Percentiles rank a stretch among this genome's conserved stretches.
Conservation (phyloP, 2,888 invertebrate species). For the Pelosia muscerda region DNA sequence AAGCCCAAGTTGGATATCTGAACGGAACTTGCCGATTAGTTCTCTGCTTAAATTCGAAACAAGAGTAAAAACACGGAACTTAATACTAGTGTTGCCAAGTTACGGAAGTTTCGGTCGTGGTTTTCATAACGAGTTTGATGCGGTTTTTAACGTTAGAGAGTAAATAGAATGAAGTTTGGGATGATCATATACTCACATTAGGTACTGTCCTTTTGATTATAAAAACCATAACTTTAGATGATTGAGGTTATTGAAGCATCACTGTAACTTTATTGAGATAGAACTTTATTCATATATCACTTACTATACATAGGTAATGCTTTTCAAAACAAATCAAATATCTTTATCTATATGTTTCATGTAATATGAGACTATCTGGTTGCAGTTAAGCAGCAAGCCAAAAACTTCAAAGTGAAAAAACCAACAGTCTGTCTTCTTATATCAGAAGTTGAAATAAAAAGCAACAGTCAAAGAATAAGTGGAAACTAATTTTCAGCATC, state of each 20-base stretch:
- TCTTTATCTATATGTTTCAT: too few species aligned
- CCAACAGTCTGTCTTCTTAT: neutral
- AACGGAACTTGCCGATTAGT: conserved; percentile 59
- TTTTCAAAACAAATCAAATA: too few species aligned
- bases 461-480: neutral
- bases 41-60: conserved; percentile 51
- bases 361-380: too few species aligned
- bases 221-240: neutral
- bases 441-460: neutral
- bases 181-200: neutral
- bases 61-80: conserved; percentile 57
- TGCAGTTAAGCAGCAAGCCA: too few species aligned
- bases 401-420: neutral
- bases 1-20: conserved; percentile 49
- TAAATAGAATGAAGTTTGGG: conserved; percentile 21
- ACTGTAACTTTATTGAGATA: too few species aligned
- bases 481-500: neutral
- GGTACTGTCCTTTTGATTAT: neutral
- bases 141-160: conserved; percentile 27
- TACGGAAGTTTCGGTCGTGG: conserved; percentile 35
- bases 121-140: conserved; percentile 47
- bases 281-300: too few species aligned
- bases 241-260: too few species aligned
- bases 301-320: too few species aligned
- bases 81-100: conserved; percentile 43